Evolutionary conservation across 1,140 invertebrate genomes (phyloP).

Genomic region (Orchesella cincta): DNA sequence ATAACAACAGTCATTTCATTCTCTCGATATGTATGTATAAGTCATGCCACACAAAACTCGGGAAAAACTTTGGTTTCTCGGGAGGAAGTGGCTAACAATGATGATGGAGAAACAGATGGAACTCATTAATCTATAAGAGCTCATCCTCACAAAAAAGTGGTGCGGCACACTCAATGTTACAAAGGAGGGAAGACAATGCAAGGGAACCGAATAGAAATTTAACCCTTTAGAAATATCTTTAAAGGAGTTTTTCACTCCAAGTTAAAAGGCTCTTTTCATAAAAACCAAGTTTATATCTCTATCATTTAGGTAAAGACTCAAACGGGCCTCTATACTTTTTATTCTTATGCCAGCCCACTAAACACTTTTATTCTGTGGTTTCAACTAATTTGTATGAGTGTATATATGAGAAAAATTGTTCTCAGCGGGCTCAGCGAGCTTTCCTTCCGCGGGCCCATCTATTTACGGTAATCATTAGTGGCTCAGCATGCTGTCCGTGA

Average conservation of each 20-base stretch:
- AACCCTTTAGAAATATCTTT: no score
- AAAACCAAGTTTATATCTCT: no score
- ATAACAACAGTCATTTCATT: no score
- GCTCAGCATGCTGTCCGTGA: constrained; percentile 17
- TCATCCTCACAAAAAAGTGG: neutral
- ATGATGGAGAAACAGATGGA: neutral
- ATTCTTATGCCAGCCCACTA: no score
- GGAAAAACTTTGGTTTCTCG: neutral
- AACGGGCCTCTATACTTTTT: no score
- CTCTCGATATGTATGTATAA: no score
- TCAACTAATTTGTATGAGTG: constrained; percentile 50
- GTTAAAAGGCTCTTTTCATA: no score
- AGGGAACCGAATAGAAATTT: neutral
- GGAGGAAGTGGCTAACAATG: constrained; percentile 6
- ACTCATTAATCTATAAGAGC: constrained; percentile 22
- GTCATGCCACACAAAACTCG: neutral
- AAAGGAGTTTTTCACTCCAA: no score
- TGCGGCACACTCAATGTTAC: neutral
- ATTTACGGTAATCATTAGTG: constrained; percentile 29
- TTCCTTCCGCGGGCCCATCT: constrained; percentile 6
- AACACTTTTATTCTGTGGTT: constrained; percentile 57
- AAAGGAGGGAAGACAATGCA: constrained; percentile 25
- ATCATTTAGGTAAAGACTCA: no score
- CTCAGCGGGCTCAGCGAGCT: constrained; percentile 8
- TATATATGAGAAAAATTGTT: constrained; percentile 33